These are phyloP conservation scores for Mesorhabditis spiculigera DNA, from an alignment of 2,888 invertebrate species.

Conservation along the genomic window DNA sequence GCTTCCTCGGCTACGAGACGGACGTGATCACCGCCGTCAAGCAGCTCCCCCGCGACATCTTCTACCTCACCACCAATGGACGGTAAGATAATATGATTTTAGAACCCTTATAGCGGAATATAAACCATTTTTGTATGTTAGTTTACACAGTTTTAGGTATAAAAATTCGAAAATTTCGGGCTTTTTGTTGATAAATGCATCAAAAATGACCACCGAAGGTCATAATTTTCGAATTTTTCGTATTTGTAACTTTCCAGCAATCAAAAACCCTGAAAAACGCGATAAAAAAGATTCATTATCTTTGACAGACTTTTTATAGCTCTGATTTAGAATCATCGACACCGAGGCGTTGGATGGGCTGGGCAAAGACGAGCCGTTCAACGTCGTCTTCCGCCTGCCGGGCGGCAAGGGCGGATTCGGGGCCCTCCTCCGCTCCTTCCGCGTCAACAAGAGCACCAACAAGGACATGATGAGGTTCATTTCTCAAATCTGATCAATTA, in stretches of 20 bases:
- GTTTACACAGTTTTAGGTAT: no score
- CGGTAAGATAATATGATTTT: neutral
- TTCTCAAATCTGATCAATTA: neutral
- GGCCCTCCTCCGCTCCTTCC: slow-evolving; percentile 94
- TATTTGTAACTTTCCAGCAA: no score
- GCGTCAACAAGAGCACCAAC: slow-evolving; percentile 77
- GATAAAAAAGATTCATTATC: neutral
- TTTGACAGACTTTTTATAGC: neutral
- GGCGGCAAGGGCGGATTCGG: slow-evolving; percentile 72
- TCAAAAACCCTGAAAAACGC: neutral
- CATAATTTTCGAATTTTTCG: no score
- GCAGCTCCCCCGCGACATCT: slow-evolving; percentile 16
- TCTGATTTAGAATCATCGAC: neutral
- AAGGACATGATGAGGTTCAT: slow-evolving; percentile 31
- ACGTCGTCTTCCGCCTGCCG: slow-evolving; percentile 26
- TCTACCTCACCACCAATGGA: slow-evolving; percentile 26
- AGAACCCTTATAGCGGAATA: neutral
- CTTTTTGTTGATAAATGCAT: no score
- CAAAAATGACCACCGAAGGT: no score
- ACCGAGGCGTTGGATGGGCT: neutral
- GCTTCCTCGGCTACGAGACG: neutral
- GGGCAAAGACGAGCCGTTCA: slow-evolving; percentile 11
- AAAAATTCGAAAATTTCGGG: no score
- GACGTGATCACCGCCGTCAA: neutral
- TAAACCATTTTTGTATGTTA: no score